A percentile compares a stretch with the other conserved stretches of the same genome.
phyloP scores from a whole-genome alignment of 2,888 invertebrate species.

The Hermodice carunculata region DNA sequence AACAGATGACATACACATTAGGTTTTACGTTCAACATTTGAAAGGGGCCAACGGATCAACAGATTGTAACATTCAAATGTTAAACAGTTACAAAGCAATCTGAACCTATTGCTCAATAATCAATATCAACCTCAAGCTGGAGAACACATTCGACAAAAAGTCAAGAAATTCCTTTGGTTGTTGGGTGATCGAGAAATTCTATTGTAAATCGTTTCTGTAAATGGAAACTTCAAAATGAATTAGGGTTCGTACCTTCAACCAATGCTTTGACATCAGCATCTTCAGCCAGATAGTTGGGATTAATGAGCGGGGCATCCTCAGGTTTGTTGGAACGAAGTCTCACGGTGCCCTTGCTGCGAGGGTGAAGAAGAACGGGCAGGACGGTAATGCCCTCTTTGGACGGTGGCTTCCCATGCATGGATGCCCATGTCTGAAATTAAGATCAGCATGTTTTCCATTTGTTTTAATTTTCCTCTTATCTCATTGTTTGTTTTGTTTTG shows the following conservation, averaged over 20 bases:
- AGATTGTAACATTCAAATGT: no score
- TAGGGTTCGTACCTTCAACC: conserved; percentile 38
- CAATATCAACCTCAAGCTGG: neutral
- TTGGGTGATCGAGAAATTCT: neutral
- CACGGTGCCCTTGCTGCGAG: conserved; percentile 84
- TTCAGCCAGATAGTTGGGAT: conserved; percentile 87
- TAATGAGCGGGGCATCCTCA: conserved; percentile 83
- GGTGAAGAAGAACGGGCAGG: conserved; percentile 58
- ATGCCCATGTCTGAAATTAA: conserved; percentile 36
- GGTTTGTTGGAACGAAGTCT: conserved; percentile 83
- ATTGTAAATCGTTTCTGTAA: neutral
- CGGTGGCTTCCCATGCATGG: conserved; percentile 35
- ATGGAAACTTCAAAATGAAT: neutral
- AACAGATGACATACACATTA: no score
- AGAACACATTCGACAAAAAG: neutral
- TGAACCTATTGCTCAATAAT: no score
- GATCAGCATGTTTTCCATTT: no score
- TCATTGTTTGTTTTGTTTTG: no score
- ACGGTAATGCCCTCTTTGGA: conserved; percentile 40
- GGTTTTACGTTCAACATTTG: no score
- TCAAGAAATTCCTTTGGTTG: neutral
- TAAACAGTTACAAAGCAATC: no score
- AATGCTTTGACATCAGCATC: conserved; percentile 73
- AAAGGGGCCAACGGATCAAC: no score
- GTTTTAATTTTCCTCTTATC: no score